Conservation (phyloP, 2,888 invertebrate species). For the Axea sp. region DNA sequence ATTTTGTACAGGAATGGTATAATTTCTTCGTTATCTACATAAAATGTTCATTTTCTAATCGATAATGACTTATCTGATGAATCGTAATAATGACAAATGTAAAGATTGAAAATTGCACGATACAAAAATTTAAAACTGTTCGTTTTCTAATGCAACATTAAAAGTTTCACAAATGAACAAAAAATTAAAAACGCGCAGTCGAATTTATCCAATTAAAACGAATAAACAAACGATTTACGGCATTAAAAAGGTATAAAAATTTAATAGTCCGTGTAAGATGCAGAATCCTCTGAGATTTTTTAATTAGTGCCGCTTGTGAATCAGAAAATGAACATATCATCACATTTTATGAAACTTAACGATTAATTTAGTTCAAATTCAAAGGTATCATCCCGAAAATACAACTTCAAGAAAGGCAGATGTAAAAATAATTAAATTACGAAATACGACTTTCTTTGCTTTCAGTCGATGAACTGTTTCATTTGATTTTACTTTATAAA, state of each 20-base stretch:
- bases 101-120: constrained; percentile 3
- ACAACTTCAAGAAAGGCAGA: constrained; percentile 15
- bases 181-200: too few relatives aligned
- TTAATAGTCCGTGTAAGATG: constrained; percentile 26
- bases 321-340: constrained; percentile 46
- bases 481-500: too few relatives aligned
- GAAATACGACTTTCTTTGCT: constrained; percentile 12
- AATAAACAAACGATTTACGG: constrained; percentile 31
- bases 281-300: constrained; percentile 17
- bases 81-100: constrained; percentile 5
- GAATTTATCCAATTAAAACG: too few relatives aligned
- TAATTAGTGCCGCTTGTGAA: constrained; percentile 38
- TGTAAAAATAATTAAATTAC: constrained; percentile 23
- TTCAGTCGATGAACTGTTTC: too few relatives aligned
- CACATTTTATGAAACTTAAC: constrained; percentile 21
- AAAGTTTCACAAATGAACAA: too few relatives aligned
- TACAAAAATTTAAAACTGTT: not conserved
- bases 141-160: too few relatives aligned
- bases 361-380: constrained; percentile 8
- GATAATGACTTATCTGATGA: constrained; percentile 62
- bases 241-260: constrained; percentile 23
- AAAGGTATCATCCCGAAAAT: not conserved
- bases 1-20: constrained; percentile 33
- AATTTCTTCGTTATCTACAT: constrained; percentile 37
- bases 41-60: constrained; percentile 68